phyloP scores from a whole-genome alignment of 2,888 invertebrate species.

The Pycnomerus fuliginosus region DNA sequence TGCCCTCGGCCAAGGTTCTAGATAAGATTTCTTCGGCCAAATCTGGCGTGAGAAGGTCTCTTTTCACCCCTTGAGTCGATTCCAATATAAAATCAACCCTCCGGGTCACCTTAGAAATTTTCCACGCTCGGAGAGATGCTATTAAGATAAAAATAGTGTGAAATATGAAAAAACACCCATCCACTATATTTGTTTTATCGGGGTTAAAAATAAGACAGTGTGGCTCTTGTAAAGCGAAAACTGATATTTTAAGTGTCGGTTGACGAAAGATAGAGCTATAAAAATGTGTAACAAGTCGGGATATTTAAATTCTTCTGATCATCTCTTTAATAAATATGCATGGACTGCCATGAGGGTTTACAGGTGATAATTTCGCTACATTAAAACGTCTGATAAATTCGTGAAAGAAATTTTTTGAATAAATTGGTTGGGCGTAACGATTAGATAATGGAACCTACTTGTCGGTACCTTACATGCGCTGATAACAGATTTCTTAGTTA shows the following conservation, averaged over 20 bases:
- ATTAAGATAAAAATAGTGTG: conserved; percentile 22
- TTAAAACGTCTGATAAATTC: conserved; percentile 7
- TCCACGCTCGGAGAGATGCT: conserved; percentile 5
- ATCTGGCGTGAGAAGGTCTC: too few relatives aligned
- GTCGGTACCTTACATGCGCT: conserved; percentile 14
- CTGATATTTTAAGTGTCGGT: conserved; percentile 6
- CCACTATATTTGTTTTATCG: conserved; percentile 15
- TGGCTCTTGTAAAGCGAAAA: conserved; percentile 11
- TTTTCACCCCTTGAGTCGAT: too few relatives aligned
- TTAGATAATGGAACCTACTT: conserved; percentile 22
- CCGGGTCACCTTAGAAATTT: too few relatives aligned
- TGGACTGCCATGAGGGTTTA: conserved; percentile 2
- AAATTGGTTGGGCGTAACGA: conserved; percentile 21
- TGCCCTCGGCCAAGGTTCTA: too few relatives aligned
- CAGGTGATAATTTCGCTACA: conserved; percentile 11
- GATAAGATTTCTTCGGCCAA: too few relatives aligned
- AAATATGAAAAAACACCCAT: too few relatives aligned
- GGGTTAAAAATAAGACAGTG: conserved; percentile 16
- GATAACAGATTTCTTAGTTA: conserved; percentile 24
- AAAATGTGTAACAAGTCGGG: too few relatives aligned
- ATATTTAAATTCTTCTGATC: too few relatives aligned
- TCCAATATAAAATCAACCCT: too few relatives aligned
- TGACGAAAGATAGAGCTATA: too few relatives aligned
- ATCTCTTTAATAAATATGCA: too few relatives aligned
- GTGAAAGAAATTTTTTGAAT: conserved; percentile 9